phyloP scores from a whole-genome alignment of 2,888 invertebrate species.

The Cephus spinipes region DNA sequence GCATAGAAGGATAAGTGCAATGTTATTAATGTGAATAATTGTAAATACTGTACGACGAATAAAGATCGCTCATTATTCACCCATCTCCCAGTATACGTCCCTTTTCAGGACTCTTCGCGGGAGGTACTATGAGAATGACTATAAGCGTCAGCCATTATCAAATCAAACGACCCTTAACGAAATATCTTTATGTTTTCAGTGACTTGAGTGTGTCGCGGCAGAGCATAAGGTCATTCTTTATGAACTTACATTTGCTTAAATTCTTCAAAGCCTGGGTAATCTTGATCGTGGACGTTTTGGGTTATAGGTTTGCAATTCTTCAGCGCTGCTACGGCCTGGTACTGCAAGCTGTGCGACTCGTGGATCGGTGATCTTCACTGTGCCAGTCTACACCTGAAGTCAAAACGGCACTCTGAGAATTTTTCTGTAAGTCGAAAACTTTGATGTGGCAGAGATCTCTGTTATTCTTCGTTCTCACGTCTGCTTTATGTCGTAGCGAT shows the following conservation, averaged over 20 bases:
- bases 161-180: constrained; percentile 1
- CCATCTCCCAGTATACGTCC: neutral
- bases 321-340: constrained; percentile 89
- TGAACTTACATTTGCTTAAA: constrained; percentile 56
- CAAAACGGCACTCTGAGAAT: constrained; percentile 81
- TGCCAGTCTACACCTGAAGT: constrained; percentile 87
- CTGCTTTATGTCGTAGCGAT: constrained; percentile 70
- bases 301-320: constrained; percentile 86
- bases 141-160: neutral
- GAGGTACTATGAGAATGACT: constrained; percentile 9
- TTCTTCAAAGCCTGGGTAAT: constrained; percentile 45
- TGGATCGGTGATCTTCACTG: constrained; percentile 93
- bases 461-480: neutral
- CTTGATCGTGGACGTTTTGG: constrained; percentile 46
- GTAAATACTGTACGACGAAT: constrained; percentile 13
- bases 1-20: constrained; percentile 15
- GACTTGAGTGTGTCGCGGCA: constrained; percentile 60
- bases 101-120: constrained; percentile 34
- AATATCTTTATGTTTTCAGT: constrained; percentile 59
- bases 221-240: constrained; percentile 64
- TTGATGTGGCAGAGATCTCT: neutral
- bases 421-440: constrained; percentile 76
- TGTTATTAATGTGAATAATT: constrained; percentile 25
- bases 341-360: constrained; percentile 86
- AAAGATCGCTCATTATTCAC: constrained; percentile 12